Base-by-base conservation (phyloP, 2,888 invertebrate species). In the Ennomos erosarius region DNA sequence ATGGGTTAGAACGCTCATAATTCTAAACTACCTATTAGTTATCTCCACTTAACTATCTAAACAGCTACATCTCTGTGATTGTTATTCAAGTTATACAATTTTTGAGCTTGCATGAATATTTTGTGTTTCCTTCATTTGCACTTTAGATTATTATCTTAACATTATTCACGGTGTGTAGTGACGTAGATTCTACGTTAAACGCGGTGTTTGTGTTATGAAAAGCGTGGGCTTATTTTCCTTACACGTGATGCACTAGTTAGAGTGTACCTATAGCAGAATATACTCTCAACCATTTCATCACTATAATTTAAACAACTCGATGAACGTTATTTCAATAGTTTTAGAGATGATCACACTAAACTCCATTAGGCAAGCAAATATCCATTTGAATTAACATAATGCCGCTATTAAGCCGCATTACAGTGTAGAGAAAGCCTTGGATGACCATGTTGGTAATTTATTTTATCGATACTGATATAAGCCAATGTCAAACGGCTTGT, bases 131-230 rank as follows among this genome's bases (percentile, higher is more conserved):
- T 65, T 65, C 58, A 58, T 62, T 66, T 59, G 43, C 55, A 59
- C 44, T 51, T 53, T 38, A 48, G 46, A 74, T 75, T n/a, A n/a
- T n/a, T n/a, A 71, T 69, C 70, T 67, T 65, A 61, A 62, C 62
- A 71, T 76, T 78, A 79, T 78, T 81, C 75, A 79, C 73, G 67
- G 59, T 75, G 70, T 74, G 58, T 76, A 73, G 74, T 83, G 82
- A 85, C 82, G 84, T 81, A 76, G 69, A 75, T 66, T 64, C 64
- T 74, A 76, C 74, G 77, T 82, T 81, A 76, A 76, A 78, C 75
- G 76, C 75, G 74, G 72, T 76, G 71, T 72, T 76, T 76, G 74
- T 71, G 74, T 71, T 73, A 65, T 70, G 70, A 68, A 75, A 70
- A 74, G 82, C 84, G 84, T 86, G 81, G 83, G 83, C 61, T 75